Evolutionary conservation across 2,888 invertebrate genomes (phyloP), one percentile per base, ranked within the genome.

Genomic region (Drosophila anomelani): DNA sequence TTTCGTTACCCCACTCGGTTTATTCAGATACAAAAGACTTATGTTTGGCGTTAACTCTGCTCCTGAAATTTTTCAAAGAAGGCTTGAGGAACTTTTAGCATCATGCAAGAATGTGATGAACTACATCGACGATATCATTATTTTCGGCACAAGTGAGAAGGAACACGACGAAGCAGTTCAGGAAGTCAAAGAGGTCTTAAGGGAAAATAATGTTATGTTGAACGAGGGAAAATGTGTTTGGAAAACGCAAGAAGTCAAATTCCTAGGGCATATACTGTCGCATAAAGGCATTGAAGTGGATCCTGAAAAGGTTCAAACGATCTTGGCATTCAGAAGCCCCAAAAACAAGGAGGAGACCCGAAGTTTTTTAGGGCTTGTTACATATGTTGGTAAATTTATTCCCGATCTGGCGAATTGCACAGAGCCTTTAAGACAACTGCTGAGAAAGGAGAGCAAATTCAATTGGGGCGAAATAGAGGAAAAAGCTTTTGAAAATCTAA

Each of bases 401-500:
- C n/a, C n/a, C n/a, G n/a, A n/a, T n/a, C n/a, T n/a, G n/a, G n/a
- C n/a, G n/a, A n/a, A n/a, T n/a, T n/a, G n/a, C n/a, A n/a, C n/a
- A n/a, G n/a, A n/a, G n/a, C n/a, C n/a, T n/a, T n/a, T n/a, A n/a
- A n/a, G n/a, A n/a, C n/a, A n/a, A n/a, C n/a, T n/a, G n/a, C n/a
- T n/a, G 41, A 38, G n/a, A n/a, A n/a, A n/a, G n/a, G n/a, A n/a
- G n/a, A n/a, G n/a, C n/a, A n/a, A n/a, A n/a, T n/a, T n/a, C n/a
- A n/a, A n/a, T n/a, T n/a, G n/a, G n/a, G n/a, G n/a, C n/a, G n/a
- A n/a, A n/a, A n/a, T n/a, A n/a, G n/a, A n/a, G n/a, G n/a, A n/a
- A n/a, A 15, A 51, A 20, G 49, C 32, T 38, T 59, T 60, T 32
- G n/a, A 60, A 5, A 15, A 23, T 3, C 51, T 43, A 6, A 53